Evolutionary conservation across 2,888 invertebrate species (phyloP).

Genomic region (Phengaris alcon): DNA sequence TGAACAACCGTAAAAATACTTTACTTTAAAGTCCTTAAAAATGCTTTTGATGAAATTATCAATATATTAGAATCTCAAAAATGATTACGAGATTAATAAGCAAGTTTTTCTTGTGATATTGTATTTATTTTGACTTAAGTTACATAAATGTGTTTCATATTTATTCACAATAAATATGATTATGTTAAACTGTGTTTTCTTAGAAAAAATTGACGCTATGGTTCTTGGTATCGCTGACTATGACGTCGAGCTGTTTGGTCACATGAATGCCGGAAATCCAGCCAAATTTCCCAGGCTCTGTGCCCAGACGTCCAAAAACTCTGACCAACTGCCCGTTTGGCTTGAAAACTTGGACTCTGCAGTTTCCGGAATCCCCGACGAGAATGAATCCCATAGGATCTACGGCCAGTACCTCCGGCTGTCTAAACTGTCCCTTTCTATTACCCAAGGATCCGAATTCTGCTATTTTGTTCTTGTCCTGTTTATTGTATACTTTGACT

Average conservation of each 20-base stretch:
- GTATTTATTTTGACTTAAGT: slow-evolving; percentile 19
- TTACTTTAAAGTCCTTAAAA: not conserved
- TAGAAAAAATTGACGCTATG: slow-evolving; percentile 70
- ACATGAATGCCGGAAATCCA: slow-evolving; percentile 85
- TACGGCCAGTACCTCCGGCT: slow-evolving; percentile 85
- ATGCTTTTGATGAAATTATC: not conserved
- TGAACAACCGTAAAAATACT: not conserved
- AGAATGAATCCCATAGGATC: slow-evolving; percentile 86
- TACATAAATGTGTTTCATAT: not conserved
- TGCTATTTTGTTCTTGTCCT: slow-evolving; percentile 73
- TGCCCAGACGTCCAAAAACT: slow-evolving; percentile 80
- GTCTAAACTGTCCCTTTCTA: slow-evolving; percentile 84
- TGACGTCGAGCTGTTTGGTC: slow-evolving; percentile 80
- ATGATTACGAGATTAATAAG: slow-evolving; percentile 7
- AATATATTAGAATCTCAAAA: not conserved
- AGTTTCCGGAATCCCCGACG: slow-evolving; percentile 89
- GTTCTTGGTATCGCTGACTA: slow-evolving; percentile 81
- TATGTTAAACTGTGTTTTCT: not conserved
- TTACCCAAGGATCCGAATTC: slow-evolving; percentile 84
- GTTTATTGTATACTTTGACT: slow-evolving; percentile 79
- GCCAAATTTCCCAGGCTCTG: slow-evolving; percentile 75
- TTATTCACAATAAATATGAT: slow-evolving; percentile 20
- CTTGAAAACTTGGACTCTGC: slow-evolving; percentile 86
- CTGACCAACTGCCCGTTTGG: slow-evolving; percentile 84
- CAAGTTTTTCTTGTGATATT: slow-evolving; percentile 26